Percentiles rank a stretch among this genome's conserved stretches.
These are phyloP conservation scores for Aleiodes alternator DNA, from an alignment of 2,888 invertebrate species.

Conservation along the genomic window DNA sequence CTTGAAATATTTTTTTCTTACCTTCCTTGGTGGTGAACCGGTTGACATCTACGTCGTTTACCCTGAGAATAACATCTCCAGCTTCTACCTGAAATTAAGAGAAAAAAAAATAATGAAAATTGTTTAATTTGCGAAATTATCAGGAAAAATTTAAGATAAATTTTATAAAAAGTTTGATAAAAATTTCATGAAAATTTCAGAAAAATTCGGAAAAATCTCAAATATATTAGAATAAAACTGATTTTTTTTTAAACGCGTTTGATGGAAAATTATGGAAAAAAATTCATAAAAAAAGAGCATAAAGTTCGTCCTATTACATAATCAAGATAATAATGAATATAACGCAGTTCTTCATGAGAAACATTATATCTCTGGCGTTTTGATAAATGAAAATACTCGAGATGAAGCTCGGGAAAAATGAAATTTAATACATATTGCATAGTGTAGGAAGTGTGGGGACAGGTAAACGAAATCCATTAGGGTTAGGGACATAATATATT, in stretches of 20 bases:
- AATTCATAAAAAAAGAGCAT: not conserved
- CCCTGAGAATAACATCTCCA: constrained; percentile 94
- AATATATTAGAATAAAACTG: too few species aligned
- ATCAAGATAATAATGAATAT: not conserved
- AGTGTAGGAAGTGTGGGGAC: not conserved
- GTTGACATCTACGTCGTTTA: constrained; percentile 95
- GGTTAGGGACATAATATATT: constrained; percentile 6
- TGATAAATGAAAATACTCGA: not conserved
- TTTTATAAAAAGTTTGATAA: too few species aligned
- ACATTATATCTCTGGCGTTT: not conserved
- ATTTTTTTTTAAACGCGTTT: not conserved
- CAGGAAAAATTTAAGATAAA: too few species aligned
- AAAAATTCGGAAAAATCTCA: too few species aligned
- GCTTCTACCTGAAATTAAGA: constrained; percentile 93
- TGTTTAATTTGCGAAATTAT: not conserved
- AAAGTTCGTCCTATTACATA: too few species aligned
- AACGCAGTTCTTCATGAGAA: not conserved
- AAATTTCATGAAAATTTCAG: too few species aligned
- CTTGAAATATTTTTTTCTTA: constrained; percentile 75
- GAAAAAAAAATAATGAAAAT: constrained; percentile 51
- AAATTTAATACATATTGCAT: not conserved
- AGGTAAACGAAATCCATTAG: constrained; percentile 4
- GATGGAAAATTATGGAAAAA: constrained; percentile 36
- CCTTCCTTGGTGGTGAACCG: constrained; percentile 95
- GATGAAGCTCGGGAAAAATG: not conserved